These are phyloP conservation scores for Melanostigma gelatinosum DNA, from an alignment of 2,113 vertebrate genomes.

Conservation along the genomic window DNA sequence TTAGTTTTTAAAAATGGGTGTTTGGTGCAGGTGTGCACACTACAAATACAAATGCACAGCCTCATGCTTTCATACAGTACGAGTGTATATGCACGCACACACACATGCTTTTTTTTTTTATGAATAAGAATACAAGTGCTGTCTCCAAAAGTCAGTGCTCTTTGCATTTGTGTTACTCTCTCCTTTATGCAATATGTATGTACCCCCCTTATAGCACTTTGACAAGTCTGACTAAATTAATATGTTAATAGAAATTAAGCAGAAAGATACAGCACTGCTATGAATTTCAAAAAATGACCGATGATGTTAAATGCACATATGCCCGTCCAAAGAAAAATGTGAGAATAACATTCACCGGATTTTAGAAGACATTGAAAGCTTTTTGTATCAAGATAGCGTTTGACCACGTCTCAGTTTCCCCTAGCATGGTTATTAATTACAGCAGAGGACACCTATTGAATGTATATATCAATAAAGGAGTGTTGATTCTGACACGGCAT, in stretches of 20 bases:
- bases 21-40: neutral
- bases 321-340: slow-evolving; percentile 29
- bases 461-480: slow-evolving; percentile 31
- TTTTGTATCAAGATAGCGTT: slow-evolving; percentile 19
- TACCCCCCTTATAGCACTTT: slow-evolving; percentile 43
- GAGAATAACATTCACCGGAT: neutral
- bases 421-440: slow-evolving; percentile 24
- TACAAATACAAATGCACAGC: slow-evolving; percentile 10
- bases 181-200: slow-evolving; percentile 50
- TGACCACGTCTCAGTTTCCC: slow-evolving; percentile 7
- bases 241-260: slow-evolving; percentile 70
- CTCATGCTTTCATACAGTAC: slow-evolving; percentile 9
- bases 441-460: slow-evolving; percentile 18
- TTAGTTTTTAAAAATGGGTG: neutral
- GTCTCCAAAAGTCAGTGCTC: slow-evolving; percentile 25
- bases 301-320: slow-evolving; percentile 37
- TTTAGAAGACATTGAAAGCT: neutral
- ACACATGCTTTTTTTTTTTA: neutral
- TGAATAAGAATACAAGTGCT: slow-evolving; percentile 32
- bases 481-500: slow-evolving; percentile 43
- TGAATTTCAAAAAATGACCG: slow-evolving; percentile 66
- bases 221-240: slow-evolving; percentile 59
- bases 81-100: neutral
- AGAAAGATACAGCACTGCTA: slow-evolving; percentile 52
- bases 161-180: slow-evolving; percentile 23